Evolutionary conservation across 2,113 vertebrate genomes (phyloP).

Genomic region (Petromus typicus): DNA sequence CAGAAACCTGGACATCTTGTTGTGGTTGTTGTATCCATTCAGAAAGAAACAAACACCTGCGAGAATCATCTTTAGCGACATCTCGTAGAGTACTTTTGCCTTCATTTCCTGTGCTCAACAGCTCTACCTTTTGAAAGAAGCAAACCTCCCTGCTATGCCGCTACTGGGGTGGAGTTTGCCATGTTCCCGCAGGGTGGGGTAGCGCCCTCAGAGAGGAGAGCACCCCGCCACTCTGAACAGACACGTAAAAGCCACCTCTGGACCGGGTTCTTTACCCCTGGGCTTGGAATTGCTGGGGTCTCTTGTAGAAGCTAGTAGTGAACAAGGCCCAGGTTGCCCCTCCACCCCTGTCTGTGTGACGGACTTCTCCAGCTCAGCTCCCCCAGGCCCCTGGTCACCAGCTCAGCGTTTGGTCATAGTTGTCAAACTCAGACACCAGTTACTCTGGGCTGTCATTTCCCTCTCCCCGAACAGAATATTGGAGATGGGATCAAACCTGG

Average conservation of each 20-base stretch:
- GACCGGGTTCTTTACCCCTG: fast-evolving
- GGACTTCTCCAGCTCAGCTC: background rate
- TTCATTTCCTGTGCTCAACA: background rate
- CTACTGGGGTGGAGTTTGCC: background rate
- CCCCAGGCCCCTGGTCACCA: background rate
- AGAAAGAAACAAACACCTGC: background rate
- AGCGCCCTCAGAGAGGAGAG: background rate
- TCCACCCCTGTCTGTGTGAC: background rate
- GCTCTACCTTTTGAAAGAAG: background rate
- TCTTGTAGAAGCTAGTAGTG: background rate
- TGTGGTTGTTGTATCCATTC: background rate
- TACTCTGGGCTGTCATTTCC: slow-evolving; percentile 56
- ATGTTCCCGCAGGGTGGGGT: background rate
- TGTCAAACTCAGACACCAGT: background rate
- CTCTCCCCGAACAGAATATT: slow-evolving; percentile 30
- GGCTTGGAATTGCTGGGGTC: background rate
- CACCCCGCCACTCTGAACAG: background rate
- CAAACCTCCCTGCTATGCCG: background rate
- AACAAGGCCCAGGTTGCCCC: background rate
- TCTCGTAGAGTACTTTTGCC: background rate
- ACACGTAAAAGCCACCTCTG: background rate
- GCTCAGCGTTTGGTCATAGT: background rate
- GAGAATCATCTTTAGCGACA: background rate
- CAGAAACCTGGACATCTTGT: background rate
- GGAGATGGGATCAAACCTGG: slow-evolving; percentile 53